Evolutionary conservation across 2,113 vertebrate species (phyloP).

Genomic region (Corythaixoides concolor): DNA sequence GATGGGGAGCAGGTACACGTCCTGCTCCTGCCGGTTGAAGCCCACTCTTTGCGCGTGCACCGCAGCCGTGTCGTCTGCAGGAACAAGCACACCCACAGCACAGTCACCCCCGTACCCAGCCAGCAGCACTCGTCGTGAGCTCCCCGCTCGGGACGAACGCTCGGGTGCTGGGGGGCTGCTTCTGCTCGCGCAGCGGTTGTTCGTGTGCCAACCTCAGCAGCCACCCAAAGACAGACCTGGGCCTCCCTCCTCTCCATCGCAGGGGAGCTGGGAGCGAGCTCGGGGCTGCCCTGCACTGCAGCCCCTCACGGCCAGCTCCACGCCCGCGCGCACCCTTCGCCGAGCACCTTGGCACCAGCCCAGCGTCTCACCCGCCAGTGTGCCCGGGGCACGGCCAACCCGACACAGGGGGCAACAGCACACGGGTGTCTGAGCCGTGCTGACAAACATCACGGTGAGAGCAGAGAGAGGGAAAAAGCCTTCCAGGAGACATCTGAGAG

Average conservation of each 20-base stretch:
- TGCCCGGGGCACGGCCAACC: background rate
- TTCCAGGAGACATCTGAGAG: background rate
- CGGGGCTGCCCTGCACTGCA: accelerated
- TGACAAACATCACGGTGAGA: accelerated
- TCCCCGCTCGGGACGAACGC: background rate
- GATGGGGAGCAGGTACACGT: constrained; percentile 92
- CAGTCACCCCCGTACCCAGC: background rate
- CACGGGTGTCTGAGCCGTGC: accelerated
- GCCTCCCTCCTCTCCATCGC: background rate
- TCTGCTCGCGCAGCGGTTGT: accelerated
- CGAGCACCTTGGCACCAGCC: background rate
- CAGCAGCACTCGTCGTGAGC: background rate
- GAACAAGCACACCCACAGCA: background rate
- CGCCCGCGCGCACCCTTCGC: accelerated
- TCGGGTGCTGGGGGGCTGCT: background rate
- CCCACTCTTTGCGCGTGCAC: constrained; percentile 88
- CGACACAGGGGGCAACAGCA: background rate
- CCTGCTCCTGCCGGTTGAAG: constrained; percentile 96
- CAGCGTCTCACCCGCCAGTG: accelerated
- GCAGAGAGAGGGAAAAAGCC: background rate
- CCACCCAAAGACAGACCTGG: too few species aligned
- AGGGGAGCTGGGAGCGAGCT: background rate
- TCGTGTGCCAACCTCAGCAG: background rate
- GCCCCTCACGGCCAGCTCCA: background rate
- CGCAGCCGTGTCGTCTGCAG: constrained; percentile 89